phyloP scores from a whole-genome alignment of 1,140 invertebrate species.

The Drosophila pseudoobscura region DNA sequence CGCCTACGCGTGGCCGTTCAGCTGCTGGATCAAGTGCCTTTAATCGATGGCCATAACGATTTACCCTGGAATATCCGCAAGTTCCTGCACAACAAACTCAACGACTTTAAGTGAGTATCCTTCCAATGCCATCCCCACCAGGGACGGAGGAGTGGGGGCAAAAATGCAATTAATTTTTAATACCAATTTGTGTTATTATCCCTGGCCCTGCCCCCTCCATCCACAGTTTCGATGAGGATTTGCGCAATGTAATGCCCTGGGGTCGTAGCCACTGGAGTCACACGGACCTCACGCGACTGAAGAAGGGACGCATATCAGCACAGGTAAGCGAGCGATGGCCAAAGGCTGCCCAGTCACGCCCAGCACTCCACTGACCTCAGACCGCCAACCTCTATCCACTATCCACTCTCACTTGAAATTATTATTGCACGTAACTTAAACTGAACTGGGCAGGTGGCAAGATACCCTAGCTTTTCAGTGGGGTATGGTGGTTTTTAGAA shows the following conservation, averaged over 20 bases:
- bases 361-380: background rate
- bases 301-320: conserved; percentile 91
- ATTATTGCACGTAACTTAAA: conserved; percentile 21
- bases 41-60: conserved; percentile 94
- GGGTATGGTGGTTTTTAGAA: background rate
- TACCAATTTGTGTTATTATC: conserved; percentile 39
- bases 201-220: background rate
- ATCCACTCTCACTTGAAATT: conserved; percentile 15
- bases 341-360: background rate
- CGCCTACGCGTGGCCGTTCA: conserved; percentile 86
- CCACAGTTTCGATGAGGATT: conserved; percentile 87
- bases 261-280: conserved; percentile 90
- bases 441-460: background rate
- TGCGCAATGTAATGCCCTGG: conserved; percentile 90
- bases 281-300: conserved; percentile 91
- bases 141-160: background rate
- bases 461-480: conserved; percentile 7
- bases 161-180: conserved; percentile 62
- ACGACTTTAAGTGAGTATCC: conserved; percentile 88
- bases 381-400: background rate
- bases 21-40: conserved; percentile 86
- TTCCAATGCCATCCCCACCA: background rate
- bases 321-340: conserved; percentile 86
- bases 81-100: conserved; percentile 93
- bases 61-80: conserved; percentile 95